Evolutionary conservation across 2,113 vertebrate species (phyloP).

Genomic region (Amphilophus citrinellus): DNA sequence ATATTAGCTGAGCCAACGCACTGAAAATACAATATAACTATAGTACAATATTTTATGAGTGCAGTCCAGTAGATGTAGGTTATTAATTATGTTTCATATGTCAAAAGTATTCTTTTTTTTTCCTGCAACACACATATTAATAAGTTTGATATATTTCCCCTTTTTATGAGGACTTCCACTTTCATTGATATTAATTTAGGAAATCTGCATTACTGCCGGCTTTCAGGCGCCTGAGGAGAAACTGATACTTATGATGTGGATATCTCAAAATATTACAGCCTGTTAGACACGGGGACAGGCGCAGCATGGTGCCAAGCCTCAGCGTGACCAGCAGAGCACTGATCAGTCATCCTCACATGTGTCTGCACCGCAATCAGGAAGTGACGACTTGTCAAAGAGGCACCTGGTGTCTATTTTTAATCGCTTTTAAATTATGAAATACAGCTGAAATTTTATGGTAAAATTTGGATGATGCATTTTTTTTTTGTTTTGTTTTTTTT

Average conservation of each 20-base stretch:
- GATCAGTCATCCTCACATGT: background rate
- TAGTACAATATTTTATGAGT: no score
- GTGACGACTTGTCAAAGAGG: background rate
- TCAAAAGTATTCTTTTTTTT: background rate
- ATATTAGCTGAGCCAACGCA: background rate
- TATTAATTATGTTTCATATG: no score
- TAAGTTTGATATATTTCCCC: background rate
- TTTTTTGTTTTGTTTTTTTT: no score
- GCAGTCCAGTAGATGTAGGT: no score
- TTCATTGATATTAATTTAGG: background rate
- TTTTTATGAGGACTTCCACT: background rate
- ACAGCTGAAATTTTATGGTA: no score
- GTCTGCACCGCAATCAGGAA: background rate
- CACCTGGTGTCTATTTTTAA: background rate
- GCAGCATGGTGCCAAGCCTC: background rate
- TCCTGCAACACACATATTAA: background rate
- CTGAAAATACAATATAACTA: background rate
- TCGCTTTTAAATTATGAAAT: background rate
- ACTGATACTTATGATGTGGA: background rate
- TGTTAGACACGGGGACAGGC: background rate
- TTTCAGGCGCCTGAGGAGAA: accelerated
- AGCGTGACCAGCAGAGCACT: background rate
- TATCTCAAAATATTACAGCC: background rate
- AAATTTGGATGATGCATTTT: no score
- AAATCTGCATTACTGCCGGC: background rate